phyloP scores from a whole-genome alignment of 2,113 vertebrate species.

The Tympanuchus pallidicinctus region DNA sequence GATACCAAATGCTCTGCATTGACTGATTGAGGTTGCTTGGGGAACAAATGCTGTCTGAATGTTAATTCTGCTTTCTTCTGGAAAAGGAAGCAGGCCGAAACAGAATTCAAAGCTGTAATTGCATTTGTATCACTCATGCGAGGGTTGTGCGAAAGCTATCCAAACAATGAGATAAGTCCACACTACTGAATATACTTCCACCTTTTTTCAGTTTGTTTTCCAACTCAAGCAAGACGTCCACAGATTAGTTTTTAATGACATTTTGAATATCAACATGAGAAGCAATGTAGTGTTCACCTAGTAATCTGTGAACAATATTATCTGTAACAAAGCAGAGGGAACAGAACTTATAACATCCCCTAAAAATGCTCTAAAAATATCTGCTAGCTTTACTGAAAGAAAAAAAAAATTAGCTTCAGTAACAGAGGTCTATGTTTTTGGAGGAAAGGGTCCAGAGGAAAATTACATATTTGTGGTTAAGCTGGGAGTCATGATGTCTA shows the following conservation, averaged over 20 bases:
- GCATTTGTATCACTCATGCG: not conserved
- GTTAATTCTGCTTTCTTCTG: not conserved
- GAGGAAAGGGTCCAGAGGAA: constrained; percentile 63
- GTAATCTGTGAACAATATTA: rapidly evolving
- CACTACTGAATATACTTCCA: not conserved
- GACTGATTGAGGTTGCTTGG: not conserved
- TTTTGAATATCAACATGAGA: not conserved
- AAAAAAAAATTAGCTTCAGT: constrained; percentile 32
- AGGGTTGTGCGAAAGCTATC: not conserved
- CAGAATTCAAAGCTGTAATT: not conserved
- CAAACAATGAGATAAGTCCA: not conserved
- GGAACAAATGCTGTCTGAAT: not conserved
- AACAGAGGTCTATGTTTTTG: constrained; percentile 50
- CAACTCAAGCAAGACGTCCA: not conserved
- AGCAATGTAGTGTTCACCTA: not conserved
- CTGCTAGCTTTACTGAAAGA: constrained; percentile 14
- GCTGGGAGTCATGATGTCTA: constrained; percentile 63
- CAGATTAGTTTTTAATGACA: not conserved
- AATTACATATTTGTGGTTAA: constrained; percentile 65
- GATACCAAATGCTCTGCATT: not conserved
- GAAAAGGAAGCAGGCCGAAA: not conserved
- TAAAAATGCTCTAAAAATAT: constrained; percentile 38
- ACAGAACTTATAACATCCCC: not conserved
- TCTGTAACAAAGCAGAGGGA: not conserved
- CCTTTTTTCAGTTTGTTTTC: not conserved